Percentiles rank a stretch among this genome's conserved stretches.
phyloP scores from a whole-genome alignment of 2,888 invertebrate genomes.

The Podabrus alpinus region DNA sequence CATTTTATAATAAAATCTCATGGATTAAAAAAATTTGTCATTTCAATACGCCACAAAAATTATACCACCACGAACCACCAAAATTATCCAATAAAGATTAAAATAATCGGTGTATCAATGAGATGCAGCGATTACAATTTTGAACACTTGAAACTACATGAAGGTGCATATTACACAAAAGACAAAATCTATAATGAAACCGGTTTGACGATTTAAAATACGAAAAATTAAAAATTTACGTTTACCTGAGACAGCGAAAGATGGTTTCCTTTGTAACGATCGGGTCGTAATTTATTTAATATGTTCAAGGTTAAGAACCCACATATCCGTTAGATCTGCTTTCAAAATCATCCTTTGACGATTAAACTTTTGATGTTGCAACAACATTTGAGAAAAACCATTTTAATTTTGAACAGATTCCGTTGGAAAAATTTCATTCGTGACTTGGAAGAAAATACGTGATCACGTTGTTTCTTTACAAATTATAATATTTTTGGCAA shows the following conservation, averaged over 20 bases:
- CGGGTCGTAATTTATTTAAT: not conserved
- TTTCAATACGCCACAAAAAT: not conserved
- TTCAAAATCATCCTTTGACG: not conserved
- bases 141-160: not conserved
- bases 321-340: not conserved
- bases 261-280: not conserved
- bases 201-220: not conserved
- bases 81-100: not conserved
- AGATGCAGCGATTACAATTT: not conserved
- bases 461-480: too few relatives aligned
- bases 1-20: not conserved
- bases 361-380: not conserved
- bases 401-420: not conserved
- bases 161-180: not conserved
- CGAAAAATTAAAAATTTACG: slow-evolving; percentile 1
- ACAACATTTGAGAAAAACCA: not conserved
- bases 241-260: not conserved
- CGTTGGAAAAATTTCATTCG: too few relatives aligned
- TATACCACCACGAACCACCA: not conserved
- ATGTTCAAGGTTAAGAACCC: not conserved
- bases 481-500: too few relatives aligned
- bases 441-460: too few relatives aligned
- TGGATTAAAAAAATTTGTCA: not conserved
- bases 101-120: not conserved
- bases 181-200: not conserved